phyloP scores from a whole-genome alignment of 2,888 invertebrate species.

The Drosophila kambysellisi region DNA sequence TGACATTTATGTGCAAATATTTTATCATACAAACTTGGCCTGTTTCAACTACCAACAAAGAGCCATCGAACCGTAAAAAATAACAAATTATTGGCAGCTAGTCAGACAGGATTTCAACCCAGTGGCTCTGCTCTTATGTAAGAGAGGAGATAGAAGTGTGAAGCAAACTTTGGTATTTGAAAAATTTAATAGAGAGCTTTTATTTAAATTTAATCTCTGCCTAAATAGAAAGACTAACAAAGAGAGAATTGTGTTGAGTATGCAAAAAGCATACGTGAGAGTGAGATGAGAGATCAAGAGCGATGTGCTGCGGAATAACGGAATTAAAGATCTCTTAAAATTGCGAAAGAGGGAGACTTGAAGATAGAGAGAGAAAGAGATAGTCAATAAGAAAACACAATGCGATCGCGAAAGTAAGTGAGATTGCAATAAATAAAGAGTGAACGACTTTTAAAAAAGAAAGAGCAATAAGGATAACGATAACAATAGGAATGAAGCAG shows the following conservation, averaged over 20 bases:
- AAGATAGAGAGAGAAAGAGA: not conserved
- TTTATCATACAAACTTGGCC: conserved; percentile 77
- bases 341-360: not conserved
- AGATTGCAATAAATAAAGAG: not conserved
- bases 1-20: conserved; percentile 82
- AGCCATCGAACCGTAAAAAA: conserved; percentile 62
- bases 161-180: not conserved
- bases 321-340: not conserved
- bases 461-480: not conserved
- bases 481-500: not conserved
- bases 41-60: conserved; percentile 43
- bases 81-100: conserved; percentile 48
- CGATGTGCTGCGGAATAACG: not conserved
- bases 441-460: not conserved
- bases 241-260: not conserved
- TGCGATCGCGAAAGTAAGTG: not conserved
- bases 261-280: not conserved
- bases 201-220: not conserved
- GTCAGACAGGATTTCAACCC: conserved; percentile 26
- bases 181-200: not conserved
- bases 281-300: not conserved
- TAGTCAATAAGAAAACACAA: not conserved
- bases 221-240: not conserved
- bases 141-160: not conserved
- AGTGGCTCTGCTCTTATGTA: conserved; percentile 16